These are phyloP conservation scores for Pseudoatta argentina DNA, from an alignment of 1,140 invertebrate species.

Conservation along the genomic window DNA sequence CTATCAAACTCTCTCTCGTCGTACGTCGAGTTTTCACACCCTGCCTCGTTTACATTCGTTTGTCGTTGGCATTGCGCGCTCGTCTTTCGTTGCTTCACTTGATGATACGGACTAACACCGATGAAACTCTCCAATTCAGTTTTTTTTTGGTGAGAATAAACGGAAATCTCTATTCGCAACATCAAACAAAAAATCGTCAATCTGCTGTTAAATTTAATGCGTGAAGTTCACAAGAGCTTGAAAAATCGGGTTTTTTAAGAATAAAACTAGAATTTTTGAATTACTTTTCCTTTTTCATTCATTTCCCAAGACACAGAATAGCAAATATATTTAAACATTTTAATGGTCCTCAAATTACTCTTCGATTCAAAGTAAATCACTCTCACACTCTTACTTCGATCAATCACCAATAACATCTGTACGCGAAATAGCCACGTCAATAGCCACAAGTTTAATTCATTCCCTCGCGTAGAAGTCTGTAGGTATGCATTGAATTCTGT, in stretches of 20 bases:
- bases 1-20: slow-evolving; percentile 76
- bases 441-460: slow-evolving; percentile 76
- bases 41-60: slow-evolving; percentile 76
- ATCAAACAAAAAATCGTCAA: background rate
- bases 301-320: background rate
- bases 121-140: slow-evolving; percentile 69
- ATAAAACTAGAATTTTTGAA: background rate
- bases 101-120: slow-evolving; percentile 36
- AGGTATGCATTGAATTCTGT: slow-evolving; percentile 80
- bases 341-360: background rate
- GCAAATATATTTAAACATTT: background rate
- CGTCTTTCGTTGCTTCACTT: slow-evolving; percentile 59
- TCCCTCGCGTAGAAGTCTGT: slow-evolving; percentile 61
- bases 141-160: slow-evolving; percentile 28
- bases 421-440: slow-evolving; percentile 22
- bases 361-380: background rate
- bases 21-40: slow-evolving; percentile 75
- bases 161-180: slow-evolving; percentile 21
- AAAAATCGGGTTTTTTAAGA: background rate
- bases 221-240: background rate
- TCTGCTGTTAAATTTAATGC: slow-evolving; percentile 14
- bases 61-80: slow-evolving; percentile 64
- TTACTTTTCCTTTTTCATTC: background rate
- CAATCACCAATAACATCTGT: slow-evolving; percentile 20
- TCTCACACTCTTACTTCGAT: slow-evolving; percentile 1